phyloP scores from a whole-genome alignment of 2,113 vertebrate species.

The Pelecanoides urinatrix region DNA sequence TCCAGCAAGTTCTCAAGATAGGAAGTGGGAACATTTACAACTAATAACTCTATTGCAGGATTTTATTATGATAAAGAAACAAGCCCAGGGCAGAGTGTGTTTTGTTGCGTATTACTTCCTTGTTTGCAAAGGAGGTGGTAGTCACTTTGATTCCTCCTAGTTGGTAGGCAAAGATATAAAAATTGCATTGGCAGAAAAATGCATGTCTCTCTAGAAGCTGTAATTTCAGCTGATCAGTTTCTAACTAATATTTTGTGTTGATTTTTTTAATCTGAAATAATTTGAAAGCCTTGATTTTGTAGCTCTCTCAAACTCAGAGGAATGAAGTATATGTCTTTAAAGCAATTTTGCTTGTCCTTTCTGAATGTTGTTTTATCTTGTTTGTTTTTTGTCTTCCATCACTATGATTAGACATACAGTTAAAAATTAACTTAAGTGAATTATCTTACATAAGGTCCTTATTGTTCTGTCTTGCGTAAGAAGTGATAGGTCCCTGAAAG shows the following conservation, averaged over 20 bases:
- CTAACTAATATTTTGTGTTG: background rate
- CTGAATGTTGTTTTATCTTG: background rate
- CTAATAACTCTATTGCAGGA: background rate
- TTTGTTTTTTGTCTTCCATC: background rate
- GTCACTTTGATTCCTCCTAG: background rate
- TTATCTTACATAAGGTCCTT: background rate
- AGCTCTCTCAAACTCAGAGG: background rate
- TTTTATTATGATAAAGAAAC: background rate
- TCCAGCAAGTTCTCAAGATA: background rate
- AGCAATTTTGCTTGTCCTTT: background rate
- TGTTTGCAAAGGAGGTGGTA: background rate
- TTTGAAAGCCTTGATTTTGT: background rate
- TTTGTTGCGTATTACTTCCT: background rate
- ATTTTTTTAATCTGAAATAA: background rate
- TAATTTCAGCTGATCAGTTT: background rate
- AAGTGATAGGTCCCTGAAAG: background rate
- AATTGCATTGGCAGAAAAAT: background rate
- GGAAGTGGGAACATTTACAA: background rate
- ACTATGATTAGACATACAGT: background rate
- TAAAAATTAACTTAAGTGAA: background rate
- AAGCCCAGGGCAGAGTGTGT: background rate
- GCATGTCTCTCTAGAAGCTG: background rate
- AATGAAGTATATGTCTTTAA: background rate
- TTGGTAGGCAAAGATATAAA: background rate
- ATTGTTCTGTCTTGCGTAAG: background rate